Evolutionary conservation across 2,797 vertebrate genomes (phyloP).

Genomic region (Gallinago solitaria): DNA sequence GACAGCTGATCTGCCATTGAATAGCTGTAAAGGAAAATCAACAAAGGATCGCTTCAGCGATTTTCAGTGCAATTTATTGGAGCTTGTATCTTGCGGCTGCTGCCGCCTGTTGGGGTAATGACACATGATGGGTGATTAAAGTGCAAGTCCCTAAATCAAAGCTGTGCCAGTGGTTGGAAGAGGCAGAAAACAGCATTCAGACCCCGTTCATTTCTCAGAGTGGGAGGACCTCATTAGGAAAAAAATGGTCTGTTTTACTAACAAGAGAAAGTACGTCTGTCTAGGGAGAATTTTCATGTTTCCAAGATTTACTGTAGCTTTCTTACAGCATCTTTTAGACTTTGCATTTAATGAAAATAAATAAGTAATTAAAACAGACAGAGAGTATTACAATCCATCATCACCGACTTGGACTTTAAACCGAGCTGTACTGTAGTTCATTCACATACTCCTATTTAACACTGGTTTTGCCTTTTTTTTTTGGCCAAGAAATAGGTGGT

Average conservation of each 20-base stretch:
- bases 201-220: neutral
- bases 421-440: neutral
- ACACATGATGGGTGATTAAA: constrained; percentile 73
- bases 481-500: neutral
- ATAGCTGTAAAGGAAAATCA: constrained; percentile 66
- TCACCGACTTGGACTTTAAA: neutral
- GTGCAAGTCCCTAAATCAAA: constrained; percentile 67
- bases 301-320: neutral
- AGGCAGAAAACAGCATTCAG: constrained; percentile 47
- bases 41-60: constrained; percentile 53
- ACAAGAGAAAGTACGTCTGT: neutral
- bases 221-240: constrained; percentile 51
- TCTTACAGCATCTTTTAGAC: neutral
- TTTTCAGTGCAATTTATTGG: constrained; percentile 46
- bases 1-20: constrained; percentile 55
- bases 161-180: constrained; percentile 36
- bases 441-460: neutral
- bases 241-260: neutral
- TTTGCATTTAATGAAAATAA: neutral
- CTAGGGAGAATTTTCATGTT: neutral
- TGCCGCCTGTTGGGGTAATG: constrained; percentile 63
- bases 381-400: neutral
- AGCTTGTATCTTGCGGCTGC: constrained; percentile 55
- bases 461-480: neutral
- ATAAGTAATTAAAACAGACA: neutral